Base-by-base conservation (phyloP, 2,888 invertebrate species). In the Ceriagrion tenellum region DNA sequence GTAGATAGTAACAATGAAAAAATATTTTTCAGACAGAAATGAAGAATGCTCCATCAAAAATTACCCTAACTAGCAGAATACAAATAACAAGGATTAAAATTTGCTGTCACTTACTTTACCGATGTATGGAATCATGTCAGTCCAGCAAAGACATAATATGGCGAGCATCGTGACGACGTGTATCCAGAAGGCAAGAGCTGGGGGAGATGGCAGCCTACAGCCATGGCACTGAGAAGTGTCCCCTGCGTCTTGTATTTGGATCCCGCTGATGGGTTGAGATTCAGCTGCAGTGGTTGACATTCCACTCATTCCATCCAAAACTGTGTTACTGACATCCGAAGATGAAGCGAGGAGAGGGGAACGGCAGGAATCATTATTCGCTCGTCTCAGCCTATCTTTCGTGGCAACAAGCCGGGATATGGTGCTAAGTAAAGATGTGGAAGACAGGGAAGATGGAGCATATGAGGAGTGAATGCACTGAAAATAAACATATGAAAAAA, bases 101-200 rank as follows among this genome's bases (percentile, higher is more conserved):
- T 8, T 16, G 59, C 59, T 12, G 12, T 47, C 55, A 95, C 96
- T 96, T 96, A 97, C 97, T 96, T 97, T 97, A 96, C 97, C 97
- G 95, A 97, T 96, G 95, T 97, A 97, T 20, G 97, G 97, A 95
- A 97, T 96, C 74, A 97, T 97, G 96, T 97, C 97, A 40, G 97
- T 97, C 97, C 97, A 97, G 95, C 97, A 97, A 91, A 97, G 96
- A 4, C 96, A 96, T 95, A 97, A 95, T 81, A 97, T 96, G 55
- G 97, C 96, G n/a, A 97, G 95, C 95, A 97, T 96, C 55, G 97
- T 96, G 91, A 97, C 96, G 88, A 97, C 96, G 96, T 97, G 97
- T 90, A 97, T 96, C 97, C 97, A 97, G 96, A 97, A 96, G 12
- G 97, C 96, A 88, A 97, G 96, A 96, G 97, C 97, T 95, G 97